Evolutionary conservation across 2,113 vertebrate genomes (phyloP), one percentile per base, ranked within the genome.

Genomic region (Lates calcarifer): DNA sequence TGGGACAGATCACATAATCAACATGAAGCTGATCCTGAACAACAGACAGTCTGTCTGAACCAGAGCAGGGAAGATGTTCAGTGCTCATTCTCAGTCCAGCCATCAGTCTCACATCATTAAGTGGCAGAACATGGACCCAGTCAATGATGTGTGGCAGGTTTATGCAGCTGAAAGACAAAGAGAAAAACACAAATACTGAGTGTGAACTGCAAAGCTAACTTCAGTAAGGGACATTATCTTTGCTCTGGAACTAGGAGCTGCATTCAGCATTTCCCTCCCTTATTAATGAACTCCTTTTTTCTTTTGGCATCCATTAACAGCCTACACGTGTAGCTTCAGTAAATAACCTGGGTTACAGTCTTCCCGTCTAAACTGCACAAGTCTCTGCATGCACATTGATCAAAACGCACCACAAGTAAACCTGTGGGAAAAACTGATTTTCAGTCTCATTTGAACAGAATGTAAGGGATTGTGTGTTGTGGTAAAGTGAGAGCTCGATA

Each of bases 91-190:
- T 74, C 43, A 5, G 65, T 61, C 20, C 87, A 71, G 84, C 70
- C 82, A 74, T 74, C 74, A 56, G 79, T 29, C n/a, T 47, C 29
- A 51, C 62, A 24, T 77, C 53, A 22, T n/a, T 8, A 5, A 41
- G 9, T 0, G 4, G 39, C 24, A 26, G 53, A 62, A 39, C 0
- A 39, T 7, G 9, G 20, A 51, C 35, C 31, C 28, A 55, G 43
- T 12, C 5, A 8, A 2, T 37, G 22, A 51, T 3, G 33, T 9
- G 33, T 10, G 6, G 9, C 4, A 10, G 31, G 35, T 3, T 2
- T 43, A n/a, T 65, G 69, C 72, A 71, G 80, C 89, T 92, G 69
- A 26, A 87, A 12, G 37, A 58, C 1, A 56, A 15, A 77, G 9
- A 80, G 26, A 80, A 63, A 79, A 51, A 17, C 17, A 57, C 0